These are phyloP conservation scores for Melanotaenia trifasciata DNA, from an alignment of 2,797 vertebrate genomes.

Conservation along the genomic window DNA sequence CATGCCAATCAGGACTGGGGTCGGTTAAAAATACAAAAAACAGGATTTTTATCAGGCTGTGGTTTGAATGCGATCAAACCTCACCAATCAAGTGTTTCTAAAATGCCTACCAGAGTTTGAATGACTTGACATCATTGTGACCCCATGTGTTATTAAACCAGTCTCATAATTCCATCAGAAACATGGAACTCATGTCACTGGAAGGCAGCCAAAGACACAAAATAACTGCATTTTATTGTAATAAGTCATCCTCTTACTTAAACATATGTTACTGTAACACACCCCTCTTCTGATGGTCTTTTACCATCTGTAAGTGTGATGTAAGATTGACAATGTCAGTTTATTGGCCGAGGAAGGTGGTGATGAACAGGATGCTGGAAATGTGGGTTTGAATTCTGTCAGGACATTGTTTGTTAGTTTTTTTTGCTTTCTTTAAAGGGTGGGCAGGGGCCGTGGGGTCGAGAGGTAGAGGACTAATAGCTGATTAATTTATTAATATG, in stretches of 20 bases:
- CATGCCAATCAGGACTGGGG: neutral
- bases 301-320: constrained; percentile 28
- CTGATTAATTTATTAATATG: constrained; percentile 79
- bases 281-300: constrained; percentile 43
- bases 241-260: constrained; percentile 4
- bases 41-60: neutral
- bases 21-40: constrained; percentile 21
- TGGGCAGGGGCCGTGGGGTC: accelerated
- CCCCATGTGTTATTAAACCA: neutral
- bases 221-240: neutral
- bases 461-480: constrained; percentile 27
- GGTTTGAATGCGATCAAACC: neutral
- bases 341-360: constrained; percentile 46
- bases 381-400: constrained; percentile 33
- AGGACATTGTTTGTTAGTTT: neutral
- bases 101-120: neutral
- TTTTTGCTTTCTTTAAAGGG: constrained; percentile 1
- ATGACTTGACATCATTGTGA: neutral
- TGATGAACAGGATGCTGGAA: constrained; percentile 13
- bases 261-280: constrained; percentile 16
- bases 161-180: constrained; percentile 13
- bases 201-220: constrained; percentile 3
- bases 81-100: neutral
- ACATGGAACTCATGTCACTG: constrained; percentile 12
- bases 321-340: constrained; percentile 37